Percentiles rank a stretch among this genome's conserved stretches.
Conservation (phyloP, 2,113 vertebrate genomes). For the Gymnarchus niloticus region DNA sequence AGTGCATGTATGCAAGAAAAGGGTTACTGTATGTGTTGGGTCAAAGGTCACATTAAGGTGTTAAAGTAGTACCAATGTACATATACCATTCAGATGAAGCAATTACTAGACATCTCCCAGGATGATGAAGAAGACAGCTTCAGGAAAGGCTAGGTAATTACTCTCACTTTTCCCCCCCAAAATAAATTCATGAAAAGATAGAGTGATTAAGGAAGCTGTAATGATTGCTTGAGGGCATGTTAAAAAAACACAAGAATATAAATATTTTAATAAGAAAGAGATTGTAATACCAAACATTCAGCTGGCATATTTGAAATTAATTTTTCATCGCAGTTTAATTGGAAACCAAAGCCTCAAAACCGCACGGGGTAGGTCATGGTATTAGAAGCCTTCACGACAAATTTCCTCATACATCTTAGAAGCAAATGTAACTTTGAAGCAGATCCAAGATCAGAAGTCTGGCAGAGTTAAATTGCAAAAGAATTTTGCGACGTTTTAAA, state of each 20-base stretch:
- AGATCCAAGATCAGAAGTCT: neutral
- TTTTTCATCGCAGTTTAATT: conserved; percentile 23
- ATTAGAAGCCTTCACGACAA: neutral
- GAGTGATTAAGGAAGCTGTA: conserved; percentile 21
- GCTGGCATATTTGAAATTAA: conserved; percentile 8
- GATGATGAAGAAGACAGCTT: neutral
- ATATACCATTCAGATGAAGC: neutral
- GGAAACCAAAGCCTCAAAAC: conserved; percentile 7
- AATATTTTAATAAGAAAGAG: conserved; percentile 24
- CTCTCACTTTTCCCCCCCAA: conserved; percentile 5
- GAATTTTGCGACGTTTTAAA: neutral
- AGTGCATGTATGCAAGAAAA: too few species aligned
- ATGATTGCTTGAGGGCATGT: conserved; percentile 8
- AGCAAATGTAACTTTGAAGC: neutral
- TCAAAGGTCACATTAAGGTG: neutral
- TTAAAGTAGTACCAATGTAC: neutral
- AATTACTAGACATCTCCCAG: conserved; percentile 2
- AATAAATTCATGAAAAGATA: conserved; percentile 24
- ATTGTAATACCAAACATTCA: conserved; percentile 19
- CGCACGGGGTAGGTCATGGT: neutral
- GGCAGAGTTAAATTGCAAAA: neutral
- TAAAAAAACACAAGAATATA: conserved; percentile 15
- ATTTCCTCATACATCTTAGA: neutral
- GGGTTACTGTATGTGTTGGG: too few species aligned
- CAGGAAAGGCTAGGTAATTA: conserved; percentile 25